Evolutionary conservation across 2,888 invertebrate genomes (phyloP).

Genomic region (Diloba caeruleocephala): DNA sequence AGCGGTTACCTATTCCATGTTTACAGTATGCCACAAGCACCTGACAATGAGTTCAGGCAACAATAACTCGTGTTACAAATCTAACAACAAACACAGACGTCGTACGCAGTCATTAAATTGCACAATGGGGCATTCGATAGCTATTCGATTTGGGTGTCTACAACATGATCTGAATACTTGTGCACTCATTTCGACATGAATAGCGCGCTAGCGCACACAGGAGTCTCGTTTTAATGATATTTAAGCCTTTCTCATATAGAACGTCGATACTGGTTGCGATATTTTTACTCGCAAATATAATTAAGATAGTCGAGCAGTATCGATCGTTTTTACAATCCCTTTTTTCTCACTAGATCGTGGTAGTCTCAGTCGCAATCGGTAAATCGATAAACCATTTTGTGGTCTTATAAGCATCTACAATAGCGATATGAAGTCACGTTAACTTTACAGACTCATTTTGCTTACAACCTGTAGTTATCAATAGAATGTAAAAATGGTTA

Average conservation of each 20-base stretch:
- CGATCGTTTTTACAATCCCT: neutral
- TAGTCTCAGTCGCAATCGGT: neutral
- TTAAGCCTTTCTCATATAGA: constrained; percentile 26
- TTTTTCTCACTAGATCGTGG: neutral
- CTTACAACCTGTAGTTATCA: constrained; percentile 1
- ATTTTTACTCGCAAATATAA: constrained; percentile 3
- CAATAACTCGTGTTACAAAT: constrained; percentile 64
- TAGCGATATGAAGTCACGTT: neutral
- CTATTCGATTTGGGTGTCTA: constrained; percentile 72
- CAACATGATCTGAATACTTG: constrained; percentile 70
- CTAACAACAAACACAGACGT: constrained; percentile 62
- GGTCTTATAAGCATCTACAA: neutral
- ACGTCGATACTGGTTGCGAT: neutral
- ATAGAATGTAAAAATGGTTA: constrained; percentile 1
- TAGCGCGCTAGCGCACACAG: constrained; percentile 16
- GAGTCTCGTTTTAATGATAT: constrained; percentile 37
- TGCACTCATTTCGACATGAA: constrained; percentile 64
- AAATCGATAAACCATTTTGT: constrained; percentile 2
- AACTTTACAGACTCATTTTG: neutral
- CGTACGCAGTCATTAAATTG: constrained; percentile 70
- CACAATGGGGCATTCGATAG: constrained; percentile 79
- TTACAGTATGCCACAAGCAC: constrained; percentile 43
- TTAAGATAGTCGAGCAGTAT: neutral
- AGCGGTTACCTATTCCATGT: constrained; percentile 35
- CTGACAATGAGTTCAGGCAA: constrained; percentile 51